Conservation (phyloP, 2,888 invertebrate species). For the Actias luna region DNA sequence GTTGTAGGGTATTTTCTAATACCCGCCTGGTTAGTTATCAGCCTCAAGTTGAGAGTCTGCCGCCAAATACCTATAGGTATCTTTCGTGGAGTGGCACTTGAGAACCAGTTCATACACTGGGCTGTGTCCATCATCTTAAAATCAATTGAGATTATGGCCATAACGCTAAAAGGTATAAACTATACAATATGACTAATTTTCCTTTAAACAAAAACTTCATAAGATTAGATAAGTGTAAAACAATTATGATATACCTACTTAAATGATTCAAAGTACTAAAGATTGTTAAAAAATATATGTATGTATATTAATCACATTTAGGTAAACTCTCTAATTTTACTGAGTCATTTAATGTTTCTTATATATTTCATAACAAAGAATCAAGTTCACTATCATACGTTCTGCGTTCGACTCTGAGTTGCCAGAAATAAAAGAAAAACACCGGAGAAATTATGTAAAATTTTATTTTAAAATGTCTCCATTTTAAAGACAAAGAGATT, state of each 20-base stretch:
- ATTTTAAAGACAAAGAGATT: too few species aligned
- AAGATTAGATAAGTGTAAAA: neutral
- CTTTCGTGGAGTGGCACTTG: too few species aligned
- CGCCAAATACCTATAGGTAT: too few species aligned
- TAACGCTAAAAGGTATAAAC: too few species aligned
- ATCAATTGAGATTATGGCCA: too few species aligned
- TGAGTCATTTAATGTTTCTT: neutral
- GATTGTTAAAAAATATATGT: neutral
- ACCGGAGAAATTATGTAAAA: neutral
- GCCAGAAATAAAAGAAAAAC: neutral
- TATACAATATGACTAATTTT: too few species aligned
- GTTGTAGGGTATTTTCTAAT: too few species aligned
- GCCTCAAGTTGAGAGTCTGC: too few species aligned
- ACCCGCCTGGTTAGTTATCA: too few species aligned
- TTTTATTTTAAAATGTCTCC: neutral
- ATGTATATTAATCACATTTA: neutral
- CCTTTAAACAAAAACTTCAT: neutral
- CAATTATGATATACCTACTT: neutral
- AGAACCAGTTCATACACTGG: too few species aligned
- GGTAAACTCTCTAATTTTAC: neutral
- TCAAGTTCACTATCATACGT: constrained; percentile 1
- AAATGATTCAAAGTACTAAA: neutral
- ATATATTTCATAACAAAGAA: constrained; percentile 1
- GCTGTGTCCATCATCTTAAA: too few species aligned
- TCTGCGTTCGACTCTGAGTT: neutral